phyloP scores from a whole-genome alignment of 2,113 vertebrate genomes.

The Otocyon megalotis region DNA sequence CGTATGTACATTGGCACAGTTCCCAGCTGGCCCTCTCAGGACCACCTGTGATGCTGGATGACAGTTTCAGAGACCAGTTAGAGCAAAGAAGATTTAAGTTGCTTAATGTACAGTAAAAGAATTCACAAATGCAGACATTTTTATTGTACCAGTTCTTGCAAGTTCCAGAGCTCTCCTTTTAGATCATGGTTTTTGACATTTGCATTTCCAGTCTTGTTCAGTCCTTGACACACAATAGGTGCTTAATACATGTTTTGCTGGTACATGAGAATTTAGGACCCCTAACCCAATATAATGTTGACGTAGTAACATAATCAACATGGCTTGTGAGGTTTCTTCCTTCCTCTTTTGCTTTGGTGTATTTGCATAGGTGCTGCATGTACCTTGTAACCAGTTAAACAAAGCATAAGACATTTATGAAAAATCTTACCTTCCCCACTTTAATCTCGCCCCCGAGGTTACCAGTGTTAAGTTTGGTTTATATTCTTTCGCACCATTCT shows the following conservation, averaged over 20 bases:
- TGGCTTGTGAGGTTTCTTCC: not conserved
- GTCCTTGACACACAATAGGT: not conserved
- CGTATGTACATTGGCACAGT: not conserved
- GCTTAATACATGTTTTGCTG: not conserved
- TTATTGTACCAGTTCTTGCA: not conserved
- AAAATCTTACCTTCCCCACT: not conserved
- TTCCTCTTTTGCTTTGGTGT: not conserved
- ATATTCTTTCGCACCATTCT: not conserved
- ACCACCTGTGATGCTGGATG: conserved; percentile 38
- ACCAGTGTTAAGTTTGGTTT: conserved; percentile 13
- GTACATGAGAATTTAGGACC: conserved; percentile 23
- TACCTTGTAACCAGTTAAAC: not conserved
- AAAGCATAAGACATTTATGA: not conserved
- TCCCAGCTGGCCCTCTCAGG: conserved; percentile 4
- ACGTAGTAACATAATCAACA: not conserved
- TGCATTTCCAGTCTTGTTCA: not conserved
- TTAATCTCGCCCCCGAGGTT: not conserved
- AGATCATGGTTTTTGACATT: not conserved
- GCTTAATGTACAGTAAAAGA: conserved; percentile 16
- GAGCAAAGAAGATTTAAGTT: conserved; percentile 32
- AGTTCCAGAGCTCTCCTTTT: not conserved
- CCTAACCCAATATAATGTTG: not conserved
- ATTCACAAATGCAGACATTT: not conserved
- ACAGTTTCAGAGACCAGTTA: conserved; percentile 37
- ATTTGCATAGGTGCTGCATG: not conserved